A percentile compares a stretch with the other conserved stretches of the same genome.
These are phyloP conservation scores for Mirounga angustirostris DNA, from an alignment of 2,113 vertebrate genomes.

Conservation along the genomic window DNA sequence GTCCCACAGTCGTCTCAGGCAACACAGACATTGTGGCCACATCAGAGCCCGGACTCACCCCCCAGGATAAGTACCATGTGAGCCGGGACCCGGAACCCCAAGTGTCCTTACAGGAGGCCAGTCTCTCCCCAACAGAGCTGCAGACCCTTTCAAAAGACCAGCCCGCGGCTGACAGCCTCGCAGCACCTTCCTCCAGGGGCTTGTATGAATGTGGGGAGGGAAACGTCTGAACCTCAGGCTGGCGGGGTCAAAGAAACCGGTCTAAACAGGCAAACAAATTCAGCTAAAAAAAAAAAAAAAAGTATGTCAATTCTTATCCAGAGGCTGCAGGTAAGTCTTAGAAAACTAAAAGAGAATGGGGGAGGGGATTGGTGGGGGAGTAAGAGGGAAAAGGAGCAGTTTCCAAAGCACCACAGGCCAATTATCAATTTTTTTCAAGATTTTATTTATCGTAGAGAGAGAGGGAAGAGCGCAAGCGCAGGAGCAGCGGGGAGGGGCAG, in stretches of 20 bases:
- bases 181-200: not conserved
- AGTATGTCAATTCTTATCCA: constrained; percentile 44
- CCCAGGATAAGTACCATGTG: not conserved
- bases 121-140: not conserved
- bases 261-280: not conserved
- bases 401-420: not conserved
- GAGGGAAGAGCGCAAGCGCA: not conserved
- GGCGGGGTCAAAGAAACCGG: not conserved
- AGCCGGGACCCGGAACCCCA: not conserved
- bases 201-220: not conserved
- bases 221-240: not conserved
- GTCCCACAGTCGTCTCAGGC: accelerated
- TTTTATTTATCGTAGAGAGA: not conserved
- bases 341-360: constrained; percentile 42
- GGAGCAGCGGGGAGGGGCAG: not conserved
- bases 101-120: not conserved
- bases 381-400: not conserved
- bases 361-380: not conserved
- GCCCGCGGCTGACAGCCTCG: accelerated
- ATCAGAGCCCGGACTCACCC: not conserved
- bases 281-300: not conserved
- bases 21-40: accelerated
- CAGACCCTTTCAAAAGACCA: not conserved
- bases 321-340: constrained; percentile 68
- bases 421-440: too few species aligned